These are phyloP conservation scores for Brachionus calyciflorus DNA, from an alignment of 1,140 invertebrate species.

Conservation along the genomic window DNA sequence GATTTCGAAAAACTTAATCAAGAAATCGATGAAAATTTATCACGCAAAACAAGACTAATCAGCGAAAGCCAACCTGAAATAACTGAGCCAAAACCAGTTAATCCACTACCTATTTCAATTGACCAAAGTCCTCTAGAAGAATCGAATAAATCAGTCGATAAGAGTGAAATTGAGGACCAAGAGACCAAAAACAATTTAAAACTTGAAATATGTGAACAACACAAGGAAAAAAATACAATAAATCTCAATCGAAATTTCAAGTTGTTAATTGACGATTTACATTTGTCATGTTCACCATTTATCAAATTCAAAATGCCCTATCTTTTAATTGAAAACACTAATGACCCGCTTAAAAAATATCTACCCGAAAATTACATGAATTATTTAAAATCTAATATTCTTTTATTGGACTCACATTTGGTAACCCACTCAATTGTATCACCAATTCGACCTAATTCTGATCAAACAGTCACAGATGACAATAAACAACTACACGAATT, in stretches of 20 bases:
- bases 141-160: neutral
- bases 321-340: constrained; percentile 76
- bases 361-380: constrained; percentile 74
- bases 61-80: neutral
- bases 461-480: constrained; percentile 69
- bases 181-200: neutral
- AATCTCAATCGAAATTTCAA: constrained; percentile 64
- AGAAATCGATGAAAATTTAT: neutral
- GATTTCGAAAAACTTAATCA: too few species aligned
- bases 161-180: neutral
- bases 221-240: constrained; percentile 58
- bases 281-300: constrained; percentile 81
- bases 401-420: neutral
- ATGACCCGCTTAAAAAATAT: constrained; percentile 72
- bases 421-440: neutral
- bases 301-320: constrained; percentile 79
- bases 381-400: constrained; percentile 53
- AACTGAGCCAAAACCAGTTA: neutral
- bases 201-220: constrained; percentile 20
- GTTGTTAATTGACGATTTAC: constrained; percentile 70
- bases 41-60: neutral
- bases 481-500: constrained; percentile 48
- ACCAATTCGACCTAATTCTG: constrained; percentile 50
- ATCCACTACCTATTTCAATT: neutral
- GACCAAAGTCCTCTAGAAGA: constrained; percentile 14